A percentile compares a stretch with the other conserved stretches of the same genome.
Conservation (phyloP, 2,888 invertebrate genomes). For the Drosophila putrida region DNA sequence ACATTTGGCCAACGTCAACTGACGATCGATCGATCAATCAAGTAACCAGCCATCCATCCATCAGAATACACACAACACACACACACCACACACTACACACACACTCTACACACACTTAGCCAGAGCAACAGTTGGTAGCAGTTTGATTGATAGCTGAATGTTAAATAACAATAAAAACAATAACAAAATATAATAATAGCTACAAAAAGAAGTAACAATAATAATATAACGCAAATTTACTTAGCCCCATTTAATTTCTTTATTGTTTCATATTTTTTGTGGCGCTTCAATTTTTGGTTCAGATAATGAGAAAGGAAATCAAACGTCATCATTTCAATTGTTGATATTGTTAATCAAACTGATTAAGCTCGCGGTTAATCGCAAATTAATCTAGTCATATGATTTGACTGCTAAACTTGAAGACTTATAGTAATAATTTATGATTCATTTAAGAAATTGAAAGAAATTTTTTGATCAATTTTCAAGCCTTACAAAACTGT, state of each 20-base stretch:
- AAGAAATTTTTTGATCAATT: not conserved
- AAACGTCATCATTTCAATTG: conserved; percentile 36
- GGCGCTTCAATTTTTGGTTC: conserved; percentile 27
- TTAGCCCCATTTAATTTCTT: conserved; percentile 53
- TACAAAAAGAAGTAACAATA: conserved; percentile 26
- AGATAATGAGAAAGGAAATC: conserved; percentile 44
- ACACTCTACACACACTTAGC: conserved; percentile 7
- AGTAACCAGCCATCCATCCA: conserved; percentile 73
- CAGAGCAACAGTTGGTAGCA: conserved; percentile 29
- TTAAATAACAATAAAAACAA: conserved; percentile 18
- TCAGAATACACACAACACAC: conserved; percentile 49
- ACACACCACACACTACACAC: conserved; percentile 10
- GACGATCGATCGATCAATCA: conserved; percentile 77
- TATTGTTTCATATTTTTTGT: conserved; percentile 28
- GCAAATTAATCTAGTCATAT: conserved; percentile 17
- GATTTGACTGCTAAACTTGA: not conserved
- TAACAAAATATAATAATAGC: conserved; percentile 7
- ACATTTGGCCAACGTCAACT: conserved; percentile 72
- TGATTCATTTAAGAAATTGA: not conserved
- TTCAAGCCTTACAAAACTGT: no score
- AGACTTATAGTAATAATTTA: not conserved
- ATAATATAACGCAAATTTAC: conserved; percentile 56
- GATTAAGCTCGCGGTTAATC: conserved; percentile 34
- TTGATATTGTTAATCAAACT: conserved; percentile 46
- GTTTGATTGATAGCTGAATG: conserved; percentile 70